A percentile compares a stretch with the other conserved stretches of the same genome.
phyloP scores from a whole-genome alignment of 2,113 vertebrate genomes.

The Synchiropus splendidus region DNA sequence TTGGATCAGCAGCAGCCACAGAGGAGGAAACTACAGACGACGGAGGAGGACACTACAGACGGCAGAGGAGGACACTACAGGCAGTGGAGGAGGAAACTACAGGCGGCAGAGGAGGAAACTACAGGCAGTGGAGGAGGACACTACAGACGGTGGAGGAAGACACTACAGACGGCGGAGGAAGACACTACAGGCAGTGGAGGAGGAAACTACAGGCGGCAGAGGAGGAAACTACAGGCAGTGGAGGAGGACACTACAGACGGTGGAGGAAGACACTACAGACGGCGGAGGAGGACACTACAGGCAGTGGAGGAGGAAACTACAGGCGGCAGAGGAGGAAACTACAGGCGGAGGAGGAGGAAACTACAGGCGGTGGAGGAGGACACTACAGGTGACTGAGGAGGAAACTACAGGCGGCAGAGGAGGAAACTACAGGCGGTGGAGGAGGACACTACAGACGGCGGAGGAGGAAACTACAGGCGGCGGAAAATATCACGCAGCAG shows the following conservation, averaged over 20 bases:
- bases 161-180: slow-evolving; percentile 42
- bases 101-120: slow-evolving; percentile 44
- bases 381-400: no score
- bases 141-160: slow-evolving; percentile 40
- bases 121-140: slow-evolving; percentile 45
- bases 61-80: no score
- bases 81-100: slow-evolving; percentile 44
- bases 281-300: no score
- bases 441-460: slow-evolving; percentile 38
- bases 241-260: slow-evolving; percentile 42
- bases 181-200: no score
- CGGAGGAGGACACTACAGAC: slow-evolving; percentile 43
- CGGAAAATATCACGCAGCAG: slow-evolving; percentile 46
- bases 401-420: slow-evolving; percentile 43
- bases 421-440: slow-evolving; percentile 44
- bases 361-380: slow-evolving; percentile 39
- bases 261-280: slow-evolving; percentile 43
- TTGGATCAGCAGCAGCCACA: no score
- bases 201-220: slow-evolving; percentile 43
- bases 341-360: slow-evolving; percentile 45
- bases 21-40: slow-evolving; percentile 39
- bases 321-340: slow-evolving; percentile 44
- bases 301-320: slow-evolving; percentile 44
- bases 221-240: slow-evolving; percentile 41
- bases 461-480: slow-evolving; percentile 41